A percentile compares a stretch with the other conserved stretches of the same genome.
These are phyloP conservation scores for Drosophila flavopinicola DNA, from an alignment of 2,888 invertebrate species.

Conservation along the genomic window DNA sequence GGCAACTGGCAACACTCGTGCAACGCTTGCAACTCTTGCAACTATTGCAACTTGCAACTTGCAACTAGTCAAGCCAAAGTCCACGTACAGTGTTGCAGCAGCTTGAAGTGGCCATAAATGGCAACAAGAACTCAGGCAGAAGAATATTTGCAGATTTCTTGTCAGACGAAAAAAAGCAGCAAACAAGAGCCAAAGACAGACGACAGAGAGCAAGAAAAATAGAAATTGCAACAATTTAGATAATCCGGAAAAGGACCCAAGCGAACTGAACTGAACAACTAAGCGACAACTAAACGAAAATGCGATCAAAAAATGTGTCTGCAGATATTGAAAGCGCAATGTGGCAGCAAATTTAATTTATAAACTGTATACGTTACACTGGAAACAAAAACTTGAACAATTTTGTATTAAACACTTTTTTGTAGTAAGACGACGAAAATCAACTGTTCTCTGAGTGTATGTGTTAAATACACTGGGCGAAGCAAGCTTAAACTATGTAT, in stretches of 20 bases:
- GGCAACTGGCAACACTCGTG: constrained; percentile 23
- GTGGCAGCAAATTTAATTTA: constrained; percentile 14
- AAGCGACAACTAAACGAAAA: no score
- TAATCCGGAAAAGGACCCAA: constrained; percentile 15
- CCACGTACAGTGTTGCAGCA: constrained; percentile 15
- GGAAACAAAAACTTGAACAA: no score
- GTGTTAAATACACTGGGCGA: constrained; percentile 1
- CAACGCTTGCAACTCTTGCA: constrained; percentile 16
- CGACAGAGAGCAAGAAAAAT: background rate
- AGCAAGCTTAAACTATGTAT: background rate
- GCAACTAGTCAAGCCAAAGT: constrained; percentile 14
- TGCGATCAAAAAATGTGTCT: no score
- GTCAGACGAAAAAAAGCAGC: no score
- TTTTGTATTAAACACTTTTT: no score
- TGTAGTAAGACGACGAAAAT: no score
- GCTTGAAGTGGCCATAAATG: constrained; percentile 33
- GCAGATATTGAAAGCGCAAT: background rate
- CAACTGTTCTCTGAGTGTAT: no score
- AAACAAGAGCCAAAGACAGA: background rate
- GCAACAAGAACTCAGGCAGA: constrained; percentile 4
- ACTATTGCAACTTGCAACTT: constrained; percentile 1
- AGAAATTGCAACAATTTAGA: constrained; percentile 12
- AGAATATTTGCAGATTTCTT: constrained; percentile 3
- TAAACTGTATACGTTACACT: no score
- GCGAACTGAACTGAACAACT: background rate